These are phyloP conservation scores for Noctua janthe DNA, from an alignment of 2,888 invertebrate species.

Conservation along the genomic window DNA sequence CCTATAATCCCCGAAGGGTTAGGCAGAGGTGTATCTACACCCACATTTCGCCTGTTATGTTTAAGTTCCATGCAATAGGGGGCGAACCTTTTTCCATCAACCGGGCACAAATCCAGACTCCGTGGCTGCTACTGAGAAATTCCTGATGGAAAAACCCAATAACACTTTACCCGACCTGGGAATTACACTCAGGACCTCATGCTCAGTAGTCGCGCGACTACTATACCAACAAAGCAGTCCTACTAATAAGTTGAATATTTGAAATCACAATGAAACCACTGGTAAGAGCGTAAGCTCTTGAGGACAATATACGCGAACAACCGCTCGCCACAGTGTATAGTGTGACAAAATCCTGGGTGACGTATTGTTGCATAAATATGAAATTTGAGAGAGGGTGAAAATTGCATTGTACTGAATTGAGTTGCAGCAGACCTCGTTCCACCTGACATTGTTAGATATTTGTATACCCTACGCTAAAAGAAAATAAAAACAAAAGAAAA, in stretches of 20 bases:
- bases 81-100: too few species aligned
- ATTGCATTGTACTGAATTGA: background rate
- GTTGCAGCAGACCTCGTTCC: background rate
- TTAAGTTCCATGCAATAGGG: too few species aligned
- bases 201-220: too few species aligned
- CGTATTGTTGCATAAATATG: slow-evolving; percentile 9
- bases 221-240: background rate
- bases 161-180: too few species aligned
- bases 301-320: background rate
- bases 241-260: background rate
- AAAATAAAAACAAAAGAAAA: background rate
- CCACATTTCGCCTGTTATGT: too few species aligned
- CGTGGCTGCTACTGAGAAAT: too few species aligned
- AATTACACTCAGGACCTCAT: too few species aligned
- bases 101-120: too few species aligned
- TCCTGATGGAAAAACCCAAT: too few species aligned
- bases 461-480: background rate
- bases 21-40: too few species aligned
- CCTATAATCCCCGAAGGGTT: too few species aligned
- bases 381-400: slow-evolving; percentile 12
- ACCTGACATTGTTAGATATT: background rate
- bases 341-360: slow-evolving; percentile 5
- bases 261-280: background rate
- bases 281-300: background rate
- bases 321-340: background rate